Conservation (phyloP, 2,113 vertebrate genomes). For the Theropithecus gelada region DNA sequence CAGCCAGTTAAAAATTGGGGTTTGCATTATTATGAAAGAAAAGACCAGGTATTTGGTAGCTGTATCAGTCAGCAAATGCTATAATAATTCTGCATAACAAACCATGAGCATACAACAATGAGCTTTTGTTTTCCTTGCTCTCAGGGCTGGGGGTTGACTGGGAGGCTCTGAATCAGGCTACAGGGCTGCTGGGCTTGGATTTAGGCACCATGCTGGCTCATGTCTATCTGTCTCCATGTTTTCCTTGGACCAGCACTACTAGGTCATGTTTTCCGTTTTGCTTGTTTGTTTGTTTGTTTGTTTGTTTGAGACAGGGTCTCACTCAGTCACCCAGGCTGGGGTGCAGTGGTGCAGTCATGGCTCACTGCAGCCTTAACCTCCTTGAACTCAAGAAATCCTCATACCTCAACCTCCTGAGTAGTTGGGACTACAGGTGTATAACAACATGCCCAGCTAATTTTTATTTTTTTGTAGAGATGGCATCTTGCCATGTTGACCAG, state of each 20-base stretch:
- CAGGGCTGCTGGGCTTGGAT: background rate
- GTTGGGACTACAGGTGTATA: too few species aligned
- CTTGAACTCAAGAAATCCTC: too few species aligned
- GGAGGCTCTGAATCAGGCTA: background rate
- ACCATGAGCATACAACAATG: background rate
- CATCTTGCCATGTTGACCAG: too few species aligned
- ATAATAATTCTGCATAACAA: background rate
- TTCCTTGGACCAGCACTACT: background rate
- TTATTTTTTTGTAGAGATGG: too few species aligned
- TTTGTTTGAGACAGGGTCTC: too few species aligned
- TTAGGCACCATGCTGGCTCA: background rate
- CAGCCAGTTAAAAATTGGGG: background rate
- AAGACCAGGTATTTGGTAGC: background rate
- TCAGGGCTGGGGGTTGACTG: background rate
- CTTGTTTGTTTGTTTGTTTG: too few species aligned
- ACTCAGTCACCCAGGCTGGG: too few species aligned
- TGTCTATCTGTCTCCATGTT: background rate
- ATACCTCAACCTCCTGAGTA: too few species aligned
- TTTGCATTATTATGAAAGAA: background rate
- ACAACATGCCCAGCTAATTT: too few species aligned
- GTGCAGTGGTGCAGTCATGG: too few species aligned
- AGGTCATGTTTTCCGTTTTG: too few species aligned
- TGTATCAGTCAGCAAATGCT: background rate
- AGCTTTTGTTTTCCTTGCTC: background rate
- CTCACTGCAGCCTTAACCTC: too few species aligned